Evolutionary conservation across 2,113 vertebrate genomes (phyloP).

Genomic region (Myrmecophaga tridactyla): DNA sequence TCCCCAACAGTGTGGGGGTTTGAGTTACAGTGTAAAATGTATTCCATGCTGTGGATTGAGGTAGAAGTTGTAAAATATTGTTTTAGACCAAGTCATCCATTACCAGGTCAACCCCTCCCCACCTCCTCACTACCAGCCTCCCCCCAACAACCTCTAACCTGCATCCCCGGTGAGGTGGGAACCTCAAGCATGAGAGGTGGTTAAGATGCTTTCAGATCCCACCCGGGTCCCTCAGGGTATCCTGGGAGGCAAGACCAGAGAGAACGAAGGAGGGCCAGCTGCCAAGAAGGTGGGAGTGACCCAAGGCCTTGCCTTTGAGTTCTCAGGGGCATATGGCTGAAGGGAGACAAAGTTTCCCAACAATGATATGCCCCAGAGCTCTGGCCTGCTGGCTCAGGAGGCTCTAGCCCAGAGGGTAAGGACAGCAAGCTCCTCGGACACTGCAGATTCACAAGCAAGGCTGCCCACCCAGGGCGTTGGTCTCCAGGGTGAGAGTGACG

Average conservation of each 20-base stretch:
- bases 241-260: background rate
- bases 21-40: background rate
- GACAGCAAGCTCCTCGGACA: background rate
- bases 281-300: background rate
- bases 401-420: background rate
- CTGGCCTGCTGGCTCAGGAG: background rate
- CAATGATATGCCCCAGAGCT: background rate
- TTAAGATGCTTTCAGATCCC: background rate
- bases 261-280: background rate
- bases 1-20: too few relatives aligned
- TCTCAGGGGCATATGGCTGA: too few relatives aligned
- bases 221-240: background rate
- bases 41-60: background rate
- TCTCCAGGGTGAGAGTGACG: slow-evolving; percentile 91
- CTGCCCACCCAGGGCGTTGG: slow-evolving; percentile 88
- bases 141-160: background rate
- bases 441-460: background rate
- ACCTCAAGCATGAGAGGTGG: background rate
- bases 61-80: background rate
- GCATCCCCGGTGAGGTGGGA: background rate
- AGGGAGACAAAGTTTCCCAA: background rate
- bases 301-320: background rate
- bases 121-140: background rate
- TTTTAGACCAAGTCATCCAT: background rate
- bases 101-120: background rate